Base-by-base conservation (phyloP, 2,797 vertebrate species). In the Poecilia gillii region DNA sequence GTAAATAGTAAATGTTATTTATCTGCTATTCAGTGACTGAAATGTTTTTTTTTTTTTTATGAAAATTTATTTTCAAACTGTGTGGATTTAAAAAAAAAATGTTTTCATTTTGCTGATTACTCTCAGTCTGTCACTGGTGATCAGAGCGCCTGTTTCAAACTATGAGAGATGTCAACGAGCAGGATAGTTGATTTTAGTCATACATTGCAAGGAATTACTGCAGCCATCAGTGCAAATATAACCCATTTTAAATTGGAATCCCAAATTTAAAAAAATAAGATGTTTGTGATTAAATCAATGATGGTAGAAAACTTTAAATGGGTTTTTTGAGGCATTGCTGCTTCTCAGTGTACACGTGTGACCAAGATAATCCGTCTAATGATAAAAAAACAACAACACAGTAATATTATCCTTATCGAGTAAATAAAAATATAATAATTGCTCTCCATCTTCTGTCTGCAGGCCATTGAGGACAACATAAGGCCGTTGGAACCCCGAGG, bases 111-210 rank as follows among this genome's bases (percentile, higher is more conserved):
- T 23, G 55, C 64, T 81, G 81, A 84, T 75, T 79, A 68, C 25
- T 31, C 49, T 72, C 62, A 11, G 14, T 39, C 14, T 53, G 51
- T 59, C 28, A 55, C 41, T 74, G 28, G 79, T 76, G 55, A 90
- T 84, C 74, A 57, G n/a, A 75, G 71, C 41, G n/a, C 53, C 46
- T 75, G 20, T 81, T 57, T 31, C 18, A 57, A n/a, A 73, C 55
- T 53, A 73, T 80, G 6, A 57, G 55, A 78, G 55, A 53, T 18
- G 20, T 33, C 1, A 59, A 36, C 75, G n/a, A 74, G 70, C 73
- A 23, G 51, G 25, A 64, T 20, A 31, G 62, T 9, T 5, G 31
- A 45, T 2, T 41, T 16, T 16, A 5, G 31, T 33, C 23, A 23
- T 23, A 3, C 36, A 53, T 53, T 23, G 39, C 6, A 36, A 23